Conservation (phyloP, 2,113 vertebrate species). For the Pantherophis guttatus region DNA sequence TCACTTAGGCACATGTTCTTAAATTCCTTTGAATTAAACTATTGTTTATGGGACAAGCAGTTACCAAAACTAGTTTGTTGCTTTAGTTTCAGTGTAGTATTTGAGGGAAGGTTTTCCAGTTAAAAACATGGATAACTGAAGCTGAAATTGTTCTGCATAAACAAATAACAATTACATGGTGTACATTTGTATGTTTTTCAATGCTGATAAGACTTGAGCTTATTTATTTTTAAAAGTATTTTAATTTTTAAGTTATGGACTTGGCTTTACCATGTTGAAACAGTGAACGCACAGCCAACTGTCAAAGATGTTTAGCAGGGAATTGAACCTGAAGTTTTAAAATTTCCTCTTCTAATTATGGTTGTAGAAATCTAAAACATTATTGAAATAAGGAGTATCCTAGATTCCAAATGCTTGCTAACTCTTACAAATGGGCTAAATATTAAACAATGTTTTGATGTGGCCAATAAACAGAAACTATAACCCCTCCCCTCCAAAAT, state of each 20-base stretch:
- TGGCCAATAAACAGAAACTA: background rate
- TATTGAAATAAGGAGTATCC: background rate
- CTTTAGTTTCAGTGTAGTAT: background rate
- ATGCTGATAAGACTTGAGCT: background rate
- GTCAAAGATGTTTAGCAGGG: background rate
- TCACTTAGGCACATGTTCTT: background rate
- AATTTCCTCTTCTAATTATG: background rate
- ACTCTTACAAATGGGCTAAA: background rate
- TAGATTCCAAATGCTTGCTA: background rate
- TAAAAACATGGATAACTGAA: background rate
- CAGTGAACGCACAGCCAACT: background rate
- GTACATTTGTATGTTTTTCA: background rate
- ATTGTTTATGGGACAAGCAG: background rate
- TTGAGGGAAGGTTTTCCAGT: background rate
- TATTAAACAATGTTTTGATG: background rate
- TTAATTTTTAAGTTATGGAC: background rate
- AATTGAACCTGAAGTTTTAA: background rate
- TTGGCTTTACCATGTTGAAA: background rate
- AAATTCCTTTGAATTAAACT: background rate
- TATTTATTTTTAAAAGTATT: background rate
- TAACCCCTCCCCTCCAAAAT: background rate
- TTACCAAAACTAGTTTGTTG: background rate
- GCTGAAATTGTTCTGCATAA: background rate
- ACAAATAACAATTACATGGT: background rate
- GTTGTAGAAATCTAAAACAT: background rate